phyloP scores from a whole-genome alignment of 2,113 vertebrate genomes.

The Saguinus imperator region DNA sequence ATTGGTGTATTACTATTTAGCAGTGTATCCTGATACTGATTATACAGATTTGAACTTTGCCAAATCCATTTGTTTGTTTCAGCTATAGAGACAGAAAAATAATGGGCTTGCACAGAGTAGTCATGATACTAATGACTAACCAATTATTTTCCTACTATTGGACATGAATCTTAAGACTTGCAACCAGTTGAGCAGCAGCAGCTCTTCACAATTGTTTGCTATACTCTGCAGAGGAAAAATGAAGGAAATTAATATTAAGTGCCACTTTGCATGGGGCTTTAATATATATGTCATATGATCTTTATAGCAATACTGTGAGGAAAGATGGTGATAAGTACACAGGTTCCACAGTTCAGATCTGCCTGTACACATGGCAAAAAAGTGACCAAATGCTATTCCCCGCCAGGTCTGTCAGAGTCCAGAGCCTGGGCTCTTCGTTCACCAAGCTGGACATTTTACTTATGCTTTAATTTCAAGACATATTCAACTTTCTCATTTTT shows the following conservation, averaged over 20 bases:
- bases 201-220: neutral
- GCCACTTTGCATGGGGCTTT: neutral
- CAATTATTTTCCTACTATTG: neutral
- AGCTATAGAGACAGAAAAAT: neutral
- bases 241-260: neutral
- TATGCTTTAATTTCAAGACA: neutral
- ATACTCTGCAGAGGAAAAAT: neutral
- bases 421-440: neutral
- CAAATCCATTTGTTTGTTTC: neutral
- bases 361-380: neutral
- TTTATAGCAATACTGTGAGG: neutral
- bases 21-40: neutral
- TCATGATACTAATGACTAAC: neutral
- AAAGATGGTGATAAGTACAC: neutral
- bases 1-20: neutral
- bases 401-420: neutral
- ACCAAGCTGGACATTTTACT: neutral
- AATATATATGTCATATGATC: neutral
- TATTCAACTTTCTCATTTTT: neutral
- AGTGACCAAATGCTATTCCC: neutral
- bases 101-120: neutral
- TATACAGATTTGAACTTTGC: neutral
- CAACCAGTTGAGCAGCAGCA: neutral
- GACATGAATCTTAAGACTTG: neutral
- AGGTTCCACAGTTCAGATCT: neutral